A percentile compares a stretch with the other conserved stretches of the same genome.
These are phyloP conservation scores for Conopomorpha cramerella DNA, from an alignment of 1,140 invertebrate genomes.

Conservation along the genomic window DNA sequence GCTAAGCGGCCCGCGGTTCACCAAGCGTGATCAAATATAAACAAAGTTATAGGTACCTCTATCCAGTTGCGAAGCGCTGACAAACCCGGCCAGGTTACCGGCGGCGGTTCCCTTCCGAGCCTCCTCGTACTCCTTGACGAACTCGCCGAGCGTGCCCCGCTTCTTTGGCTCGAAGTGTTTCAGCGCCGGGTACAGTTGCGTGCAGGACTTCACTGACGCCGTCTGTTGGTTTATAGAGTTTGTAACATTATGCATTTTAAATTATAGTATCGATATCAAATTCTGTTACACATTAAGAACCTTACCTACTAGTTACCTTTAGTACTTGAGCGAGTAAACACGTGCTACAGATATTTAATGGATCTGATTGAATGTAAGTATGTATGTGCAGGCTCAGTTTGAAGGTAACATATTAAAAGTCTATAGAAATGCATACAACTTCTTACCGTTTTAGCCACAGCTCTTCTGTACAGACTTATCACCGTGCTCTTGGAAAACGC, in stretches of 20 bases:
- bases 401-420: too few relatives aligned
- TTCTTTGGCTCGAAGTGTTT: slow-evolving; percentile 32
- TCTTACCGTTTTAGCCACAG: slow-evolving; percentile 69
- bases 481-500: slow-evolving; percentile 71
- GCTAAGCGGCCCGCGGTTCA: too few relatives aligned
- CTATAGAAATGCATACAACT: too few relatives aligned
- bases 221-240: slow-evolving; percentile 15
- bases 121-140: slow-evolving; percentile 32
- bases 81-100: slow-evolving; percentile 20
- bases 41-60: too few relatives aligned
- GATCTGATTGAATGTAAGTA: too few relatives aligned
- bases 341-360: too few relatives aligned
- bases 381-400: too few relatives aligned
- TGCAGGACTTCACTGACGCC: slow-evolving; percentile 29
- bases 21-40: too few relatives aligned
- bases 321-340: too few relatives aligned
- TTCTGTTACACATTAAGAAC: too few relatives aligned
- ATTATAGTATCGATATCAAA: slow-evolving; percentile 1
- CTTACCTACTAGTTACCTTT: too few relatives aligned
- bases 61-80: slow-evolving; percentile 34
- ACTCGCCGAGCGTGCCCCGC: slow-evolving; percentile 25
- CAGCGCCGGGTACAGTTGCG: slow-evolving; percentile 23
- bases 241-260: neutral
- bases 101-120: slow-evolving; percentile 12
- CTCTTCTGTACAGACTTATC: slow-evolving; percentile 71